Conservation (phyloP, 2,888 invertebrate species). For the Tricholauxania praeusta region DNA sequence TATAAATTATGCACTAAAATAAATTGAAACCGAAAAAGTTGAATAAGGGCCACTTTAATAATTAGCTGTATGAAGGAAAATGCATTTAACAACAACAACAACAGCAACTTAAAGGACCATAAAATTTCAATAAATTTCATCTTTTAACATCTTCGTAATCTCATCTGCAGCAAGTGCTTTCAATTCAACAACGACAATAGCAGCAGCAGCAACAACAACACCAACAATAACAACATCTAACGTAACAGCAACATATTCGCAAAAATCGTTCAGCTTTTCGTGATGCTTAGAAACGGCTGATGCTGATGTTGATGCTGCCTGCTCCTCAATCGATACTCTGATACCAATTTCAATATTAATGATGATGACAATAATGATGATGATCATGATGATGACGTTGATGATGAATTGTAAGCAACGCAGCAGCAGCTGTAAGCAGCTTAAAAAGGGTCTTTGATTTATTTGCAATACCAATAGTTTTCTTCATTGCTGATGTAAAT, state of each 20-base stretch:
- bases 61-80: no score
- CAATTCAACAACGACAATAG: no score
- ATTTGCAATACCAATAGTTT: conserved; percentile 9
- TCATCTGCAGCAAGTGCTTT: not conserved
- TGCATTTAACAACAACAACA: no score
- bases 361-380: not conserved
- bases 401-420: not conserved
- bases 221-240: no score
- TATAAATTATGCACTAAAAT: no score
- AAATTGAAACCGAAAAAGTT: no score
- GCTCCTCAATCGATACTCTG: no score
- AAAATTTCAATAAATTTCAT: not conserved
- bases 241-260: no score
- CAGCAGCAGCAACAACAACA: no score
- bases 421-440: conserved; percentile 12
- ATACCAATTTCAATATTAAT: no score
- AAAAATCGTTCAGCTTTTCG: not conserved
- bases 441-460: not conserved
- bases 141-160: not conserved
- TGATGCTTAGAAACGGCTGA: not conserved
- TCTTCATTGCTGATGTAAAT: not conserved
- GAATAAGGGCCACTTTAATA: no score
- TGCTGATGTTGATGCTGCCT: not conserved
- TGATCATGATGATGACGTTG: not conserved
- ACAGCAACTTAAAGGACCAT: not conserved